Evolutionary conservation across 2,888 invertebrate species (phyloP).

Genomic region (Micropterix aruncella): DNA sequence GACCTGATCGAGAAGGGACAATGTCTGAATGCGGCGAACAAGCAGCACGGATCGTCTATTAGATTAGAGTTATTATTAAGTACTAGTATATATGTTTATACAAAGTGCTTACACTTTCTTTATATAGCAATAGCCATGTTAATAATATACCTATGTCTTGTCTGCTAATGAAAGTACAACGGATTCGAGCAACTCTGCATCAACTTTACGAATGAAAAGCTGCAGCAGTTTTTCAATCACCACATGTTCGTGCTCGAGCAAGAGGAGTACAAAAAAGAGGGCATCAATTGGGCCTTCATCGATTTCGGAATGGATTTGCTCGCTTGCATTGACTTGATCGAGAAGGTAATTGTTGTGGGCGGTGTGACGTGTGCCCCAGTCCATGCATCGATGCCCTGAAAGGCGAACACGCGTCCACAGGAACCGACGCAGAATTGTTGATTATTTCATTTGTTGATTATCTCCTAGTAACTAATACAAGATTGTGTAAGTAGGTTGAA

Average conservation of each 20-base stretch:
- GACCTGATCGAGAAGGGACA: too few species aligned
- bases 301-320: slow-evolving; percentile 99
- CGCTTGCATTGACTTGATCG: slow-evolving; percentile 96
- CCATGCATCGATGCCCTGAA: slow-evolving; percentile 1
- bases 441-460: too few species aligned
- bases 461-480: too few species aligned
- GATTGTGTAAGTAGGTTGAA: too few species aligned
- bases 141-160: too few species aligned
- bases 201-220: slow-evolving; percentile 99
- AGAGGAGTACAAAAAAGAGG: slow-evolving; percentile 96
- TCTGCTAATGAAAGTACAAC: slow-evolving; percentile 90
- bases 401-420: not conserved
- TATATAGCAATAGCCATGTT: too few species aligned
- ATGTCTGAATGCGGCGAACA: too few species aligned
- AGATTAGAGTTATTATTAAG: too few species aligned
- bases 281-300: slow-evolving; percentile 96
- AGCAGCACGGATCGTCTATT: too few species aligned
- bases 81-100: too few species aligned
- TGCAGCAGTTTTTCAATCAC: slow-evolving; percentile 99
- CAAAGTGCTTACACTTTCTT: too few species aligned
- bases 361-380: not conserved
- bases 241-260: slow-evolving; percentile 99
- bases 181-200: slow-evolving; percentile 99
- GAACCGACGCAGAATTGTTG: not conserved
- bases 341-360: slow-evolving; percentile 59